These are phyloP conservation scores for Rhagonycha lutea DNA, from an alignment of 2,888 invertebrate species.

Conservation along the genomic window DNA sequence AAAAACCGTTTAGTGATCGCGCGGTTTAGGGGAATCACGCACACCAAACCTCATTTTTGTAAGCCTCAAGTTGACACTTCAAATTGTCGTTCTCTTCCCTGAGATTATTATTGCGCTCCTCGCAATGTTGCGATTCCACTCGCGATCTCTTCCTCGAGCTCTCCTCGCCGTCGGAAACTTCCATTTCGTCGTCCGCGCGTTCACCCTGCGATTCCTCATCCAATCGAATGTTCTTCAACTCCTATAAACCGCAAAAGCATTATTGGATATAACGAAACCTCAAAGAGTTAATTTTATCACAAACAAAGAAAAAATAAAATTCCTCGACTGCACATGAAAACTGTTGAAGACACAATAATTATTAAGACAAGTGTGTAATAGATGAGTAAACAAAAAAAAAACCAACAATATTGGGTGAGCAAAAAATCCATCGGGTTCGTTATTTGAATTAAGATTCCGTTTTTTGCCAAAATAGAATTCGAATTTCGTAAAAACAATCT, in stretches of 20 bases:
- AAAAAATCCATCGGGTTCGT: not conserved
- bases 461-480: not conserved
- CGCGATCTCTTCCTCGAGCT: slow-evolving; percentile 48
- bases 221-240: slow-evolving; percentile 69
- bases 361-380: not conserved
- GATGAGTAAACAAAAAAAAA: not conserved
- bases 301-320: not conserved
- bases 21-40: not conserved
- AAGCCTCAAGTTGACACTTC: slow-evolving; percentile 89
- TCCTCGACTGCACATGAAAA: not conserved
- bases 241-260: slow-evolving; percentile 55
- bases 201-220: slow-evolving; percentile 65
- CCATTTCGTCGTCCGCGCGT: slow-evolving; percentile 83
- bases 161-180: slow-evolving; percentile 79
- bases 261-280: not conserved
- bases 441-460: not conserved
- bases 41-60: slow-evolving; percentile 77
- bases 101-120: slow-evolving; percentile 42
- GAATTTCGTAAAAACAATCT: not conserved
- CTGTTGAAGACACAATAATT: not conserved
- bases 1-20: not conserved
- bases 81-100: slow-evolving; percentile 90
- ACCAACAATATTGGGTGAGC: not conserved
- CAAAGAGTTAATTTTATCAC: not conserved
- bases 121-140: slow-evolving; percentile 33